These are phyloP conservation scores for Drepanosiphum platanoidis DNA, from an alignment of 2,888 invertebrate genomes.

Conservation along the genomic window DNA sequence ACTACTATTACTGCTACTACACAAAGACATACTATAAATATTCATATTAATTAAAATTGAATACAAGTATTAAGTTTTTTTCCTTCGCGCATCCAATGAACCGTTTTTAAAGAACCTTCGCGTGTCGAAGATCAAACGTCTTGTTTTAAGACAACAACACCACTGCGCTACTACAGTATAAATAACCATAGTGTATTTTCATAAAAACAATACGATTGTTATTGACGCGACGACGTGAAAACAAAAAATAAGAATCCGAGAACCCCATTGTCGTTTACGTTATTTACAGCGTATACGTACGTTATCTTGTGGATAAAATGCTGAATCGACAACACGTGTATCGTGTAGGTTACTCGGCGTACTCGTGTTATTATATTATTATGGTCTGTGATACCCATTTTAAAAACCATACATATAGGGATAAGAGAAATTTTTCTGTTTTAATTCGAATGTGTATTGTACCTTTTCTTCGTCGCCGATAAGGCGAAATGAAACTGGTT, in stretches of 20 bases:
- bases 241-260: neutral
- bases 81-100: neutral
- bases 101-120: too few relatives aligned
- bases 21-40: neutral
- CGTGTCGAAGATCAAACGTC: too few relatives aligned
- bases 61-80: neutral
- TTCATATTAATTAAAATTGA: neutral
- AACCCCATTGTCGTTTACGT: neutral
- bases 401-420: neutral
- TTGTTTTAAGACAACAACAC: neutral
- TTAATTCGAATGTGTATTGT: neutral
- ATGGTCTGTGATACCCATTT: too few relatives aligned
- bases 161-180: neutral
- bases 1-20: neutral
- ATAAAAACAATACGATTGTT: neutral
- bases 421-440: slow-evolving; percentile 21
- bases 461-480: neutral
- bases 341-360: too few relatives aligned
- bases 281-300: too few relatives aligned
- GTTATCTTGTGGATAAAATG: too few relatives aligned
- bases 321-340: too few relatives aligned
- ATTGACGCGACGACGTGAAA: too few relatives aligned
- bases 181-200: neutral
- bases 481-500: slow-evolving; percentile 37
- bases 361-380: too few relatives aligned